phyloP scores from a whole-genome alignment of 2,113 vertebrate genomes.

The Origma solitaria region DNA sequence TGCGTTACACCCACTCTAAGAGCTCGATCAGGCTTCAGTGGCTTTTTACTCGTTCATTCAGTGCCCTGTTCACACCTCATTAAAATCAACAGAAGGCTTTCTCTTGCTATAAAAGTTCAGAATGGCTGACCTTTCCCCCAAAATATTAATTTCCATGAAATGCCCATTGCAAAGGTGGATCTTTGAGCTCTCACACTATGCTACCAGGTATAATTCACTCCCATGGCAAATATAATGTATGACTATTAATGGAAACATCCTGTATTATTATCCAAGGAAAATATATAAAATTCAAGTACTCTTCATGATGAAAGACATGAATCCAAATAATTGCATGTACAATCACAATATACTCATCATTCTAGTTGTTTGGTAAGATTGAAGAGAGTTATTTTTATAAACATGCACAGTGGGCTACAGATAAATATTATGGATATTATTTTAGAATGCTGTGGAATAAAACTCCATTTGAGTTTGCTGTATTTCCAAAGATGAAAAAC shows the following conservation, averaged over 20 bases:
- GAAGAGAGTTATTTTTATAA: background rate
- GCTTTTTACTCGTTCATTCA: background rate
- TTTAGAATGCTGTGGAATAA: slow-evolving; percentile 7
- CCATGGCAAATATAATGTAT: background rate
- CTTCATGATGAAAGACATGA: background rate
- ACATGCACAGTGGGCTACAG: background rate
- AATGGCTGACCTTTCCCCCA: background rate
- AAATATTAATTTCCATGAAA: background rate
- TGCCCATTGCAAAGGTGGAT: background rate
- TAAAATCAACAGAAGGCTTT: background rate
- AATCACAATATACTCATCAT: slow-evolving; percentile 1
- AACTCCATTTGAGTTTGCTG: background rate
- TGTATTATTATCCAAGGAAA: background rate
- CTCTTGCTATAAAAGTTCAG: background rate
- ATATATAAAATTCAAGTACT: background rate
- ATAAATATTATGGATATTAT: background rate
- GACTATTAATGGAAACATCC: background rate
- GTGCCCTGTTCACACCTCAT: background rate
- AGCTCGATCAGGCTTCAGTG: background rate
- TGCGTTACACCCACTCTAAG: background rate
- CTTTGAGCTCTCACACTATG: background rate
- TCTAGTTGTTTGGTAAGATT: slow-evolving; percentile 1
- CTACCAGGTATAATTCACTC: background rate
- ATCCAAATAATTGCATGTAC: background rate
- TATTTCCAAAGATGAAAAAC: slow-evolving; percentile 25